phyloP scores from a whole-genome alignment of 2,113 vertebrate genomes.

The human region GRCh38 chr1:179328001-179328500 shows the following conservation, averaged over 20 bases:
- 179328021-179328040: not conserved
- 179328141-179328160: too few relatives aligned
- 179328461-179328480: not conserved
- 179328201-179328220: too few relatives aligned
- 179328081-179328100: not conserved
- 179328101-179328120: not conserved
- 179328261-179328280: not conserved
- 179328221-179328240: not conserved
- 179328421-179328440: slow-evolving; percentile 14
- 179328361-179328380: not conserved
- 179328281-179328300: not conserved
- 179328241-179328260: not conserved
- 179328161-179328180: too few relatives aligned
- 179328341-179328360: not conserved
- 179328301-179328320: not conserved
- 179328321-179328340: not conserved
- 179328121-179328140: too few relatives aligned
- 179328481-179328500: not conserved
- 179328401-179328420: not conserved
- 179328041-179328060: not conserved
- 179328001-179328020: slow-evolving; percentile 22
- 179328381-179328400: not conserved
- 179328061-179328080: not conserved
- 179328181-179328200: too few relatives aligned
- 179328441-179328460: not conserved